Evolutionary conservation across 2,888 invertebrate genomes (phyloP).

Genomic region (Rhorus exstirpatorius): DNA sequence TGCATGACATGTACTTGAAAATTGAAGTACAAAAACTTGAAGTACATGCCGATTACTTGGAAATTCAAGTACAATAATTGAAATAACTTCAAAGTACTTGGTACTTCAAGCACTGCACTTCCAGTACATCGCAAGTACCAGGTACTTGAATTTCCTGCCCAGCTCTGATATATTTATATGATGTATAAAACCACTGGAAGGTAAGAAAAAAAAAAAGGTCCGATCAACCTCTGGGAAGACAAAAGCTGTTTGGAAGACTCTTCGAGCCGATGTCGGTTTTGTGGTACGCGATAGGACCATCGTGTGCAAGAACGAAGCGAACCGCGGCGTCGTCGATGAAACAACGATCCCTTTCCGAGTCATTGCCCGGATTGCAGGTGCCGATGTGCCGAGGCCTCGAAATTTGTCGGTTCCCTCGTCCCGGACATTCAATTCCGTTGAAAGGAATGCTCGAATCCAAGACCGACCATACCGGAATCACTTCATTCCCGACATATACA

Average conservation of each 20-base stretch:
- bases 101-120: too few relatives aligned
- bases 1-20: too few relatives aligned
- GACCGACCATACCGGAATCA: neutral
- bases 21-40: too few relatives aligned
- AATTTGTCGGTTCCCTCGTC: conserved; percentile 7
- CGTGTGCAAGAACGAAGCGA: conserved; percentile 15
- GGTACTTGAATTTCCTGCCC: too few relatives aligned
- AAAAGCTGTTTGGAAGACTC: conserved; percentile 2
- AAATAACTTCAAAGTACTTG: too few relatives aligned
- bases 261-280: neutral
- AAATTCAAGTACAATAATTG: too few relatives aligned
- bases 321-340: conserved; percentile 29
- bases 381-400: neutral
- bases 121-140: too few relatives aligned
- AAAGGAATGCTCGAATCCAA: conserved; percentile 20
- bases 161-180: too few relatives aligned
- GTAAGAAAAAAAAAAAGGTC: too few relatives aligned
- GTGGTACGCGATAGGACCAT: neutral
- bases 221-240: too few relatives aligned
- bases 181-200: too few relatives aligned
- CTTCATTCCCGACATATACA: neutral
- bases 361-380: conserved; percentile 46
- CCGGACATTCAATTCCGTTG: conserved; percentile 21
- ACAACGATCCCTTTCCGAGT: conserved; percentile 50
- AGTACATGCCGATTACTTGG: too few relatives aligned